These are phyloP conservation scores for Apogon hyalosoma DNA, from an alignment of 2,797 vertebrate species.

Conservation along the genomic window DNA sequence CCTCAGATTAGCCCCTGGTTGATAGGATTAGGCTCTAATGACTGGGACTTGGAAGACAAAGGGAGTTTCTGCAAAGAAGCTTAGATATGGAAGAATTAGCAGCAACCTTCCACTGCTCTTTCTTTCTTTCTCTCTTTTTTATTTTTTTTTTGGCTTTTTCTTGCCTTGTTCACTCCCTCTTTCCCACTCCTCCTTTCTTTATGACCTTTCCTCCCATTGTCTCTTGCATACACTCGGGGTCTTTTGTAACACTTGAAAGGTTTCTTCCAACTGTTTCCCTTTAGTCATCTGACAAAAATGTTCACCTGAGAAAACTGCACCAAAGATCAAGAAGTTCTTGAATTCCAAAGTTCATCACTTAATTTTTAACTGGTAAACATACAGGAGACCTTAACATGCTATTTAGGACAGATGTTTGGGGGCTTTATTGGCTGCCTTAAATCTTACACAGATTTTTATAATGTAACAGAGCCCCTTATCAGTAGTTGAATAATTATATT, in stretches of 20 bases:
- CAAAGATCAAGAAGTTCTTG: no score
- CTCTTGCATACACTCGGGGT: conserved; percentile 68
- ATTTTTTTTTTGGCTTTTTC: conserved; percentile 37
- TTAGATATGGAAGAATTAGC: conserved; percentile 99
- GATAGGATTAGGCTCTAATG: conserved; percentile 99
- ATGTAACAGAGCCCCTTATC: no score
- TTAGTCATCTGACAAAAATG: conserved; percentile 31
- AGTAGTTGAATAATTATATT: not conserved
- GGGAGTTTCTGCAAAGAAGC: conserved; percentile 99
- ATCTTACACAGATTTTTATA: no score
- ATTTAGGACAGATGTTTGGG: no score
- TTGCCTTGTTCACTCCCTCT: conserved; percentile 59
- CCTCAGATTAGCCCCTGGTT: conserved; percentile 97
- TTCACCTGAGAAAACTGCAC: conserved; percentile 18
- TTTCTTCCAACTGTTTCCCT: conserved; percentile 35
- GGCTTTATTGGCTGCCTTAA: no score
- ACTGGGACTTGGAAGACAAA: conserved; percentile 99
- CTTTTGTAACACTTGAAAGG: conserved; percentile 42
- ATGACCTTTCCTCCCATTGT: conserved; percentile 72
- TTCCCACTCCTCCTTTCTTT: conserved; percentile 49
- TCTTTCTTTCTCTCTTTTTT: conserved; percentile 62
- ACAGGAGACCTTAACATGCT: no score
- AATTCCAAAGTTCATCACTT: no score
- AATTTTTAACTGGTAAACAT: no score
- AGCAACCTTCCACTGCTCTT: conserved; percentile 90